Base-by-base conservation (phyloP, 1,140 invertebrate genomes). In the Drosophila sulfurigaster region DNA sequence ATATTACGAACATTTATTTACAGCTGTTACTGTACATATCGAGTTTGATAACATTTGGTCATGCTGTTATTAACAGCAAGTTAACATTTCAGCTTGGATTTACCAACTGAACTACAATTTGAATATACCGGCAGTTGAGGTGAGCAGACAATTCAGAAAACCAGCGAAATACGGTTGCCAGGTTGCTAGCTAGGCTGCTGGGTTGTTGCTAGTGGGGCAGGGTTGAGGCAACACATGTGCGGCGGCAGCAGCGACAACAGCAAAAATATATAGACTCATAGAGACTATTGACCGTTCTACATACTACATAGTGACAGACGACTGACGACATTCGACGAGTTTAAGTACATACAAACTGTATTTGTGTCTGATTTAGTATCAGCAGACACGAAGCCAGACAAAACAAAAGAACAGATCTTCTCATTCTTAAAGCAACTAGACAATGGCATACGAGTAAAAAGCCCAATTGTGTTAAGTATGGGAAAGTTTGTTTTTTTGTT, bases 381-480 rank as follows among this genome's bases (percentile, higher is more conserved):
- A 11, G 62, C 43, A 71, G 71, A 74, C 64, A 74, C 51, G 59
- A 62, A 71, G 41, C 71, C 59, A 58, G 62, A 74, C 75, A 63
- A 35, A 49, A 79, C 51, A 75, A 75, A 57, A 63, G 67, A 70
- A 70, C 58, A 75, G 58, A 70, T 56, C 41, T 54, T 43, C 16
- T 57, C 52, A 67, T 57, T 38, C 32, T 56, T 32, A 13, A 11
- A 15, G 20, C 38, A 60, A 66, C 49, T 16, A 60, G 15, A 66
- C 64, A 57, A 66, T 48, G 51, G n/a, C 13, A 13, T 20, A 35
- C n/a, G n/a, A n/a, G n/a, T n/a, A 25, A 25, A 20, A 11, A 46
- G 30, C 20, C 15, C 41, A 45, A 52, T 60, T 72, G 48, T 16
- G 15, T 25, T 25, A 13, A 48, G n/a, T 10, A 35, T 11, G 35